Evolutionary conservation across 2,888 invertebrate genomes (phyloP), one percentile per base, ranked within the genome.

Genomic region (Dusona sp.): DNA sequence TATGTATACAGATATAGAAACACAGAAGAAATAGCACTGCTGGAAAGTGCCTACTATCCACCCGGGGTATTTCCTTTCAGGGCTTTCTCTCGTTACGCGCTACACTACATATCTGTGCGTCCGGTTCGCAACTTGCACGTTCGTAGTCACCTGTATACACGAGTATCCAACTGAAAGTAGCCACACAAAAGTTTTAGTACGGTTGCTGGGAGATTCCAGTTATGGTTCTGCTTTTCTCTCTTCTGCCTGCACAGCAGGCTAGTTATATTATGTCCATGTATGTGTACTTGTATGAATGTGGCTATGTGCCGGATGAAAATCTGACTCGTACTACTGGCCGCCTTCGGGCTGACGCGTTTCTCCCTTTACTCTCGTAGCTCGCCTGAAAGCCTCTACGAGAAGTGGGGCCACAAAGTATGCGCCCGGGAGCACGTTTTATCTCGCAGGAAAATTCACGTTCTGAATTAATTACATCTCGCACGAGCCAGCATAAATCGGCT

Each of bases 391-490:
- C 74, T 16, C 74, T 33, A 61, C 29, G 70, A 74, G 68, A 78
- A 77, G 68, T 61, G 64, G 79, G 64, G 54, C 75, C 74, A 22
- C 22, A 61, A 36, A 11, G 22, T 51, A 11, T 51, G 77, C 16
- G 68, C 67, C 22, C 13, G 42, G 61, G 68, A 65, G 78, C 51
- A 70, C 79, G 81, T 82, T 87, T 85, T 84, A 82, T 85, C 80
- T 83, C 70, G 11, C 57, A 73, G 64, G 79, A 86, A 88, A 88
- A 91, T 92, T 89, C 90, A 90, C 89, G 90, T 88, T 83, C 89
- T 88, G 90, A 92, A 92, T 92, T 91, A 92, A 92, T 92, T 91
- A 88, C 83, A 85, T 89, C 87, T 88, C 86, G 84, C 84, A 84
- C 88, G 77, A 79, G 84, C 84, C 87, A 86, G 81, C 85, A 88